Evolutionary conservation across 2,797 vertebrate species (phyloP).

Genomic region (Odontamblyopus lacepedii): DNA sequence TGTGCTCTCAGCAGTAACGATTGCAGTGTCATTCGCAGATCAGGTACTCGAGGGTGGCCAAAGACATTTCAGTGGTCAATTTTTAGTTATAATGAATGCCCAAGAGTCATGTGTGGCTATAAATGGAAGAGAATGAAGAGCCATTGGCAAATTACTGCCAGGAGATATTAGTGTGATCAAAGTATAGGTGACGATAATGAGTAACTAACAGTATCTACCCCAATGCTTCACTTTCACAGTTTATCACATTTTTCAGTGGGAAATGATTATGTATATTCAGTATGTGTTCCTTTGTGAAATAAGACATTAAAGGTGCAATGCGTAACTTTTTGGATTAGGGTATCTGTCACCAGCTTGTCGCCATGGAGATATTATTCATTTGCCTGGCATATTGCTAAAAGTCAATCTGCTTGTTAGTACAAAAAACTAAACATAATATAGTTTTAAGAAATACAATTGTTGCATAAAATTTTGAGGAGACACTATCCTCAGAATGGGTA

Average conservation of each 20-base stretch:
- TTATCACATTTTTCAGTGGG: too few relatives aligned
- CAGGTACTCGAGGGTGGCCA: background rate
- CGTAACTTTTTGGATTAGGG: too few relatives aligned
- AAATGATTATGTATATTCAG: too few relatives aligned
- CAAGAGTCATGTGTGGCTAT: slow-evolving; percentile 30
- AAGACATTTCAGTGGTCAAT: slow-evolving; percentile 25
- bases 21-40: background rate
- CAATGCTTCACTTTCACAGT: background rate
- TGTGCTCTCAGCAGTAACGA: background rate
- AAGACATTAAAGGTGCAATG: too few relatives aligned
- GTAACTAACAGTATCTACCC: too few relatives aligned
- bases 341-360: background rate
- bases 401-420: background rate
- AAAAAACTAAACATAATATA: background rate
- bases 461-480: background rate
- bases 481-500: background rate
- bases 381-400: background rate
- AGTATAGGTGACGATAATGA: too few relatives aligned
- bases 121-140: slow-evolving; percentile 14
- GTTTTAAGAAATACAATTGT: too few relatives aligned
- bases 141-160: background rate
- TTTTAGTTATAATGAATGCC: slow-evolving; percentile 16
- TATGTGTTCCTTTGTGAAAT: too few relatives aligned
- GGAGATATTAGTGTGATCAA: too few relatives aligned
- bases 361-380: background rate